These are phyloP conservation scores for Selene dorsalis DNA, from an alignment of 2,797 vertebrate genomes.

Conservation along the genomic window DNA sequence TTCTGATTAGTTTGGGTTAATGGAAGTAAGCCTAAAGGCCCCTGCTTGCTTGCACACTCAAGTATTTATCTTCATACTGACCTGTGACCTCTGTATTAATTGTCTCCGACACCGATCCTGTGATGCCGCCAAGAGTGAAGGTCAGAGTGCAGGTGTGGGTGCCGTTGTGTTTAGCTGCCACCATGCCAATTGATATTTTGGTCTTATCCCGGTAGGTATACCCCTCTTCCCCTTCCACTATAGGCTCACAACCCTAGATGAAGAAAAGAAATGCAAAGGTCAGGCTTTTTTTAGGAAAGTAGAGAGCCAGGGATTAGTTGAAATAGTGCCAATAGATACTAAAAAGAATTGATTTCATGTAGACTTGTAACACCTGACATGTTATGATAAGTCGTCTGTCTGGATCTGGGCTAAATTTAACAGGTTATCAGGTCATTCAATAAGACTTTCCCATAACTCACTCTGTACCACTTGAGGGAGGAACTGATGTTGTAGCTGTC, in stretches of 20 bases:
- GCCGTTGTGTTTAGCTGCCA: constrained; percentile 14
- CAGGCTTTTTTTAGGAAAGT: neutral
- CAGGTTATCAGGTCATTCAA: too few species aligned
- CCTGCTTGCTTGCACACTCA: too few species aligned
- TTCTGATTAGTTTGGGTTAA: too few species aligned
- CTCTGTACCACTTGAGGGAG: constrained; percentile 88
- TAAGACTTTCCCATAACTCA: constrained; percentile 71
- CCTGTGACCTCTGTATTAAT: constrained; percentile 40
- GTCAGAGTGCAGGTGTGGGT: constrained; percentile 68
- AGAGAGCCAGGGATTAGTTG: too few species aligned
- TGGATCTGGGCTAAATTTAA: too few species aligned
- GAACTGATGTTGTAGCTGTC: constrained; percentile 74
- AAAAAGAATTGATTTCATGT: too few species aligned
- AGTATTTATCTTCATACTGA: constrained; percentile 20
- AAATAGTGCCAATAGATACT: too few species aligned
- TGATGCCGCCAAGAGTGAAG: constrained; percentile 57
- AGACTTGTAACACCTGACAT: too few species aligned
- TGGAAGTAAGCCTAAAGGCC: too few species aligned
- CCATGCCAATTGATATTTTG: constrained; percentile 23
- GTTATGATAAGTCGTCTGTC: too few species aligned
- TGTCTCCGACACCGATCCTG: constrained; percentile 68
- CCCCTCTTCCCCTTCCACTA: neutral
- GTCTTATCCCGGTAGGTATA: neutral
- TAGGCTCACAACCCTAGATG: constrained; percentile 64
- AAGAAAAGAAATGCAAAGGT: neutral